Conservation (phyloP, 2,797 vertebrate genomes). For the Nyctibius grandis region DNA sequence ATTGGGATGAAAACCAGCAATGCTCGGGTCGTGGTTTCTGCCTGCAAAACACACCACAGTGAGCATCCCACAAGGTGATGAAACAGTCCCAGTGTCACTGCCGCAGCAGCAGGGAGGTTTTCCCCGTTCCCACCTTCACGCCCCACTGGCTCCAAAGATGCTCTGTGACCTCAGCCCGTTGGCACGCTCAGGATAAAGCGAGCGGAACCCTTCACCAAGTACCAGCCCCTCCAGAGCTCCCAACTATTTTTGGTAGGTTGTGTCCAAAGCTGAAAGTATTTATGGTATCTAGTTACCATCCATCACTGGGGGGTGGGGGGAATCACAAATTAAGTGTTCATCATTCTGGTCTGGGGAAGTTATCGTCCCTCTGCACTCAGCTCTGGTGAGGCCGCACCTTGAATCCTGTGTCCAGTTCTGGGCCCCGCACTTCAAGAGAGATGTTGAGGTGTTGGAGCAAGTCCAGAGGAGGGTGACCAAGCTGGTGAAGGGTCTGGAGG, state of each 20-base stretch:
- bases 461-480: too few relatives aligned
- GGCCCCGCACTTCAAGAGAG: too few relatives aligned
- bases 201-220: background rate
- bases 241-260: background rate
- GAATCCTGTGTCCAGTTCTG: too few relatives aligned
- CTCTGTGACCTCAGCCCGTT: background rate
- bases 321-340: background rate
- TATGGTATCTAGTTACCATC: background rate
- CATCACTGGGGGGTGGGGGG: too few relatives aligned
- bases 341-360: too few relatives aligned
- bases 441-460: too few relatives aligned
- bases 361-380: too few relatives aligned
- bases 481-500: too few relatives aligned
- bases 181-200: rapidly evolving
- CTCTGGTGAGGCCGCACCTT: too few relatives aligned
- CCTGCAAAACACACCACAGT: rapidly evolving
- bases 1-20: background rate
- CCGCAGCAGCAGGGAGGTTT: background rate
- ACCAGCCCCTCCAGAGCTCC: background rate
- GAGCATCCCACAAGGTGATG: background rate
- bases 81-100: background rate
- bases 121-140: background rate
- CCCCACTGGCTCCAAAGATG: background rate
- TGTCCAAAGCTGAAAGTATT: background rate
- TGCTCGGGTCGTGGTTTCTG: rapidly evolving